Evolutionary conservation across 2,113 vertebrate genomes (phyloP), one percentile per base, ranked within the genome.

Genomic region (Gadus macrocephalus): DNA sequence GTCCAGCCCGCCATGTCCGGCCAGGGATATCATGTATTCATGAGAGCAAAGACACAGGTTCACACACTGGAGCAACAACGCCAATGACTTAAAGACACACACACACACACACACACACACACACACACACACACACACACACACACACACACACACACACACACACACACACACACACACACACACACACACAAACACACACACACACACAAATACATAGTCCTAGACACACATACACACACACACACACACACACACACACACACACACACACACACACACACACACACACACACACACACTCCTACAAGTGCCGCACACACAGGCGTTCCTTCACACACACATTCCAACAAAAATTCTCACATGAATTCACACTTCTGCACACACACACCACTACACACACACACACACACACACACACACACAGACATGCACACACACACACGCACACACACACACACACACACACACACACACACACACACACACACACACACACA

Each of bases 1-100:
- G 74, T 66, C 74, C 81, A 74, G 74, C 31, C 31, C 6, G 31
- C 31, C 31, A 35, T 35, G 31, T 35, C 31, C 31, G 6, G 31
- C 70, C 35, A 20, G 27, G 69, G 58, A 74, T 76, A 77, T 76
- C 62, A 80, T 78, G 73, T 80, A 81, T 86, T 84, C 81, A 85
- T 85, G 76, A 75, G 58, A 49, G 65, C 53, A 5, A 62, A 67
- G 58, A 65, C n/a, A 4, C 35, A 35, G 63, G 66, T 75, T 74
- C 70, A 73, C 66, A 49, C 22, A 66, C 19, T 19, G 12, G 38
- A n/a, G 8, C 42, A 53, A 20, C 5, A n/a, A 22, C 22, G 19
- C 65, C 20, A 22, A 17, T 9, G 17, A 49, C 31, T 49, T 20
- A 22, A 35, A 66, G 7, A 28, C n/a, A 35, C 16, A 64, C 27